Percentiles rank a stretch among this genome's conserved stretches.
These are phyloP conservation scores for Bufo gargarizans DNA, from an alignment of 2,113 vertebrate species.

Conservation along the genomic window DNA sequence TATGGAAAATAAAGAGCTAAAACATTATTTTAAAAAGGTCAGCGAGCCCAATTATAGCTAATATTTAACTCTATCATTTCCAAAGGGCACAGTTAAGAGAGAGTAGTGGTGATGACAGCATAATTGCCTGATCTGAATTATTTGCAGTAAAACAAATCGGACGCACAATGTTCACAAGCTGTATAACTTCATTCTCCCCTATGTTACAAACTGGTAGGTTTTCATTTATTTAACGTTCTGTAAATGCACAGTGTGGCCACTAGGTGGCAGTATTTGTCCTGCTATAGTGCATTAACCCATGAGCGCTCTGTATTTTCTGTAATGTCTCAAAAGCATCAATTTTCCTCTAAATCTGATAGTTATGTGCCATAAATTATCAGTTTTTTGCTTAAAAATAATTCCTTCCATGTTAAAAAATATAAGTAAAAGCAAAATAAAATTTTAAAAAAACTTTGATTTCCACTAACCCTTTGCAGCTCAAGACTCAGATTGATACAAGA, in stretches of 20 bases:
- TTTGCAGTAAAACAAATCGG: neutral
- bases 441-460: too few relatives aligned
- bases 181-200: neutral
- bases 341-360: neutral
- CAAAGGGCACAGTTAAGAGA: neutral
- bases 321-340: neutral
- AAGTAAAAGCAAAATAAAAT: too few relatives aligned
- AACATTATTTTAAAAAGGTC: neutral
- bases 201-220: neutral
- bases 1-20: neutral
- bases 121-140: neutral
- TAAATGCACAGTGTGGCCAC: neutral
- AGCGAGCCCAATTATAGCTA: neutral
- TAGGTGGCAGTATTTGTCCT: slow-evolving; percentile 25
- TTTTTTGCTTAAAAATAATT: neutral
- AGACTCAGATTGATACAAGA: too few relatives aligned
- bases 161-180: neutral
- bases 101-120: neutral
- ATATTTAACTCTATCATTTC: neutral
- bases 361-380: neutral
- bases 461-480: too few relatives aligned
- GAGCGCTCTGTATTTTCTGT: neutral
- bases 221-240: neutral
- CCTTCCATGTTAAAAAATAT: too few relatives aligned
- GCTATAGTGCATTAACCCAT: neutral